Evolutionary conservation across 2,113 vertebrate genomes (phyloP).

Genomic region (Puntigrus tetrazona): DNA sequence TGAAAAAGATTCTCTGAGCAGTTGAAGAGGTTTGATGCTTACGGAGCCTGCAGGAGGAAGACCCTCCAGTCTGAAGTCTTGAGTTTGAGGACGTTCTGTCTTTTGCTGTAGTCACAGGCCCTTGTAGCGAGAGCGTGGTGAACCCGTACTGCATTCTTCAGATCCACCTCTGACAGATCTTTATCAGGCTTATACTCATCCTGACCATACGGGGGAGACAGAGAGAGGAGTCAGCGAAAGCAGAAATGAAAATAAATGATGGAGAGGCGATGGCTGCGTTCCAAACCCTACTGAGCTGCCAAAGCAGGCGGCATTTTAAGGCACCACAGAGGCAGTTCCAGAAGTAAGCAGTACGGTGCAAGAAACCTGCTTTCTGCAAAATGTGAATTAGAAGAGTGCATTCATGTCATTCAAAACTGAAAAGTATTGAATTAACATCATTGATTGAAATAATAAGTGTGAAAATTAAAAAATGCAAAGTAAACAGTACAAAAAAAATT

Average conservation of each 20-base stretch:
- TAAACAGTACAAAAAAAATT: too few relatives aligned
- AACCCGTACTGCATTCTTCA: constrained; percentile 93
- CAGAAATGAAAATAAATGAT: neutral
- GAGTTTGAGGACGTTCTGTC: constrained; percentile 90
- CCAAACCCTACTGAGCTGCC: neutral
- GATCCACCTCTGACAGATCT: constrained; percentile 92
- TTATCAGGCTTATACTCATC: constrained; percentile 95
- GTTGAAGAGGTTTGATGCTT: constrained; percentile 60
- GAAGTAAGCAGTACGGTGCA: neutral
- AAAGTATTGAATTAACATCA: neutral
- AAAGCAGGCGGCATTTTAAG: neutral
- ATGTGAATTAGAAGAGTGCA: neutral
- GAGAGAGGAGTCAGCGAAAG: constrained; percentile 43
- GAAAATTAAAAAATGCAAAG: too few relatives aligned
- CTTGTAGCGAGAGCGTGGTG: constrained; percentile 92
- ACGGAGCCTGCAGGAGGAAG: constrained; percentile 95
- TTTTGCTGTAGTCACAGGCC: constrained; percentile 97
- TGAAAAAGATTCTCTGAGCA: neutral
- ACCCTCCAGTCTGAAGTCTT: constrained; percentile 98
- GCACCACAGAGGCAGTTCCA: neutral
- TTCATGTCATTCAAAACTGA: neutral
- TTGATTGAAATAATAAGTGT: too few relatives aligned
- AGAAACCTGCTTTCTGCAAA: neutral
- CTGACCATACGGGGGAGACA: constrained; percentile 76
- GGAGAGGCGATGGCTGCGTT: neutral